Conservation (phyloP, 2,113 vertebrate species). For the Gobius niger region DNA sequence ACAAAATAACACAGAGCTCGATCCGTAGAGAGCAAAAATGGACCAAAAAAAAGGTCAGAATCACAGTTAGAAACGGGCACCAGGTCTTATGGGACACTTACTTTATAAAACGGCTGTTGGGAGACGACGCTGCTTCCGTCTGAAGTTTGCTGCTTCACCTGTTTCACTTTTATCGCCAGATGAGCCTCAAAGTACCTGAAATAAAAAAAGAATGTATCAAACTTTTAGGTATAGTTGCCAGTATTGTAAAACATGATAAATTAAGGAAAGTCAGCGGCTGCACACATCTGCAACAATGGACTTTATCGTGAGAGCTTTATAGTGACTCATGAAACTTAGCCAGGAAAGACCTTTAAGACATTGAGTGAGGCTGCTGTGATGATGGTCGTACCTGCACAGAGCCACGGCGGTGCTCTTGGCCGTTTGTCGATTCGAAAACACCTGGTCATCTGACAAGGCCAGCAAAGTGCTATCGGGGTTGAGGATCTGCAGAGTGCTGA, state of each 20-base stretch:
- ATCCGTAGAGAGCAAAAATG: too few species aligned
- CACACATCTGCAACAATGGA: too few species aligned
- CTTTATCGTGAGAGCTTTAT: too few species aligned
- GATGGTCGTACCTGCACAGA: constrained; percentile 81
- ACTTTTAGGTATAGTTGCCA: too few species aligned
- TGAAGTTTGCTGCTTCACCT: constrained; percentile 92
- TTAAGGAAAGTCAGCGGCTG: too few species aligned
- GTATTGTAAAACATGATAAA: too few species aligned
- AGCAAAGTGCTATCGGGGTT: constrained; percentile 86
- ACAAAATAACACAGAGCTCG: too few species aligned
- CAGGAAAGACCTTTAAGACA: too few species aligned
- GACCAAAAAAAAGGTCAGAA: too few species aligned
- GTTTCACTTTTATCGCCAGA: constrained; percentile 90
- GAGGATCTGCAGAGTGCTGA: constrained; percentile 93
- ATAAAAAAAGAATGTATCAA: background rate
- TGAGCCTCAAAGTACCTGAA: constrained; percentile 93
- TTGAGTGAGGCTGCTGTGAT: background rate
- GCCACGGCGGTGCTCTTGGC: constrained; percentile 98
- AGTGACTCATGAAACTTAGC: too few species aligned
- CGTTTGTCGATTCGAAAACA: constrained; percentile 93
- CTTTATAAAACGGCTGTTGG: constrained; percentile 91
- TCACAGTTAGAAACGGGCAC: too few species aligned
- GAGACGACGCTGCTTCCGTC: constrained; percentile 87
- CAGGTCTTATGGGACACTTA: constrained; percentile 48
- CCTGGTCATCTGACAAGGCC: constrained; percentile 88